Evolutionary conservation across 2,888 invertebrate species (phyloP), one percentile per base, ranked within the genome.

Genomic region (Dryobota labecula): DNA sequence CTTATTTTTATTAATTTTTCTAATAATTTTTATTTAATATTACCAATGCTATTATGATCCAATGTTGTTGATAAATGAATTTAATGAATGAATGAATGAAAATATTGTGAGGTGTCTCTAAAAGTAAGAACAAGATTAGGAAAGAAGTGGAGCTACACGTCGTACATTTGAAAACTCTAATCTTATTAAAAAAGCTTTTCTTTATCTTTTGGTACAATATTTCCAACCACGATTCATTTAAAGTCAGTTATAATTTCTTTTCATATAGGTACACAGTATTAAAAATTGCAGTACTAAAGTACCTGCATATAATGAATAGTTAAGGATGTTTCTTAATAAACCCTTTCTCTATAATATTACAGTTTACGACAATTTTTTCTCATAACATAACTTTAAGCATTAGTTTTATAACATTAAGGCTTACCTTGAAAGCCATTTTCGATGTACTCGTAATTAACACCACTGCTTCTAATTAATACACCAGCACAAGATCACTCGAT

Each of bases 381-480:
- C 47, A 27, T 49, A 24, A 13, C 2, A 49, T 24, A 1, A 7
- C 13, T 27, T 27, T 51, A n/a, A n/a, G n/a, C n/a, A n/a, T 27
- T 2, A 27, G 6, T 27, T 15, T 0, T 27, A 51, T 49, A 24
- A 13, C 24, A 7, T 41, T n/a, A 41, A 20, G n/a, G 36, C 56
- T 91, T 84, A 94, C 94, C 94, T 94, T 94, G 27, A 92, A 84
- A 38, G 91, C 85, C 95, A 95, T 95, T 84, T 90, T 92, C 73
- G 74, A 80, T 75, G 51, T 45, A 63, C 58, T 82, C 36, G 58
- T 41, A 60, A 78, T 75, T 70, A 83, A 80, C 62, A 73, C 45
- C 85, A 90, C 87, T 78, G 62, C 64, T 79, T 80, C 45, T 83
- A 86, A 83, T 80, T 76, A 85, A 85, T 62, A 15, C 86, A 90